Evolutionary conservation across 2,888 invertebrate genomes (phyloP).

Genomic region (Cynaeus angustus): DNA sequence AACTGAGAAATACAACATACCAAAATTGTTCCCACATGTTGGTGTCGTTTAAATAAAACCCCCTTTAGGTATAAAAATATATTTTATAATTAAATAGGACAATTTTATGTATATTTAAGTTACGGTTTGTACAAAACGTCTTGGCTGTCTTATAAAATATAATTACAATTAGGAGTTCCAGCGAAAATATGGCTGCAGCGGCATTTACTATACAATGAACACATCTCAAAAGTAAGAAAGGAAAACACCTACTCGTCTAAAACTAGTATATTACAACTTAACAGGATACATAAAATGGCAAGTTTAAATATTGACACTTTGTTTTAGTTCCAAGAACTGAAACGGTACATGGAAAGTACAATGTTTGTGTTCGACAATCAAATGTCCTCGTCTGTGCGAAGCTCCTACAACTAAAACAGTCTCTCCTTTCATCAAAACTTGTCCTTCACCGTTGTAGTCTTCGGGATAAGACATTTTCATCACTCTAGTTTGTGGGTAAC

Average conservation of each 20-base stretch:
- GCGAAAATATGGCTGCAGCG: constrained; percentile 30
- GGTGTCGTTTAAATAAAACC: constrained; percentile 15
- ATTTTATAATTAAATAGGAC: constrained; percentile 41
- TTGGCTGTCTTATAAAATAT: constrained; percentile 32
- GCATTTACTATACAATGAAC: constrained; percentile 48
- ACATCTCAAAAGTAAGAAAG: constrained; percentile 39
- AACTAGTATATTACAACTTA: constrained; percentile 43
- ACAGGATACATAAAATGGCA: constrained; percentile 50
- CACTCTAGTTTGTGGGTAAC: constrained; percentile 93
- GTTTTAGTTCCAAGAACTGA: constrained; percentile 86
- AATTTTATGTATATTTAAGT: constrained; percentile 44
- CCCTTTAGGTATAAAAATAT: constrained; percentile 41
- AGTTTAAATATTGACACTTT: constrained; percentile 69
- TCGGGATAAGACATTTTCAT: constrained; percentile 91
- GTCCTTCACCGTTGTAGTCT: constrained; percentile 74
- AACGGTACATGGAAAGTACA: constrained; percentile 85
- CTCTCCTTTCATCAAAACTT: constrained; percentile 86
- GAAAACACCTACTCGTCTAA: constrained; percentile 39
- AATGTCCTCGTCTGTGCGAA: constrained; percentile 88
- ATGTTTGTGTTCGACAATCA: constrained; percentile 87
- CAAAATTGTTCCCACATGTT: not conserved
- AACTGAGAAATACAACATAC: no score
- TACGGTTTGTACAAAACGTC: constrained; percentile 44
- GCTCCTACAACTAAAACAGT: constrained; percentile 91
- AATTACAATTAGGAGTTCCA: constrained; percentile 36